Conservation (phyloP, 2,888 invertebrate genomes). For the Oscheius onirici region DNA sequence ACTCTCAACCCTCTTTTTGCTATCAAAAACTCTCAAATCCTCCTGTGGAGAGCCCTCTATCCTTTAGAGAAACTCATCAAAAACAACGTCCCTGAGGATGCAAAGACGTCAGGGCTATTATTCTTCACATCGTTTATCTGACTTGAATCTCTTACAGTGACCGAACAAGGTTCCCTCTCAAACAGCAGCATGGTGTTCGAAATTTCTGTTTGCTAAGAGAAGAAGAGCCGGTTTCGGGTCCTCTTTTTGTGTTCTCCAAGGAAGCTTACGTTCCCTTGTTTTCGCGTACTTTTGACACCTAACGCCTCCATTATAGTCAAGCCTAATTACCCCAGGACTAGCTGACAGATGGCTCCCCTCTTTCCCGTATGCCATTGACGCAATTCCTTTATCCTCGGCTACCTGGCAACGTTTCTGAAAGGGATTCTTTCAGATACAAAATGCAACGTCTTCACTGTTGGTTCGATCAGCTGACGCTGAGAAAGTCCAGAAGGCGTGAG, state of each 20-base stretch:
- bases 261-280: neutral
- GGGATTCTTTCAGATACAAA: no score
- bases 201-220: no score
- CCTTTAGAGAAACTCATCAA: conserved; percentile 16
- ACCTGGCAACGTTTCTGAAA: neutral
- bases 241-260: neutral
- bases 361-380: conserved; percentile 14
- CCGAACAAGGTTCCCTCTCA: no score
- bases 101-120: neutral
- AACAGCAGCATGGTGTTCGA: no score
- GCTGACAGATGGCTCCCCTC: conserved; percentile 12
- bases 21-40: no score
- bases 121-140: no score
- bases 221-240: no score
- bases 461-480: conserved; percentile 56
- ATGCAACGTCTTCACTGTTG: conserved; percentile 57
- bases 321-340: conserved; percentile 12
- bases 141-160: no score
- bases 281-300: neutral
- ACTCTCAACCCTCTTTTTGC: no score
- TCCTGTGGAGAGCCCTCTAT: neutral
- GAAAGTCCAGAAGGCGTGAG: conserved; percentile 43
- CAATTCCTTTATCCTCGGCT: neutral
- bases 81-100: neutral
- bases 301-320: no score